Conservation (phyloP, 2,888 invertebrate species). For the Drosophila kanekoi region DNA sequence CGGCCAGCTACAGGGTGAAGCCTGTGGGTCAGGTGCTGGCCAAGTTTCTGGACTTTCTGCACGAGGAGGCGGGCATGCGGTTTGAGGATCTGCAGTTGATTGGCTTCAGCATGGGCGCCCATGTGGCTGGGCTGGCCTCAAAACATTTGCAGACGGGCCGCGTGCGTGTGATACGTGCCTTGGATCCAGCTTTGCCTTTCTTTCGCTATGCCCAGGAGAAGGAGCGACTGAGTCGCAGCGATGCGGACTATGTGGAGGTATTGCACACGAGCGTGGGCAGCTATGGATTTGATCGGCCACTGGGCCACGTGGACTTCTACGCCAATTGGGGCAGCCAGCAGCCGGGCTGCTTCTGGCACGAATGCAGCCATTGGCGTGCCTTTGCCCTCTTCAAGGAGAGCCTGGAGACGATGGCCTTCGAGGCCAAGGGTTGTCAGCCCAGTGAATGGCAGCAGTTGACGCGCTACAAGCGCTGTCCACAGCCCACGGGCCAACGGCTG, state of each 20-base stretch:
- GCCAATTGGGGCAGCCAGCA: conserved; percentile 87
- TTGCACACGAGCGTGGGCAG: conserved; percentile 88
- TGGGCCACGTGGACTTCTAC: conserved; percentile 87
- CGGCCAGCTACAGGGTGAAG: conserved; percentile 82
- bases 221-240: conserved; percentile 86
- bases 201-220: conserved; percentile 76
- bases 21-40: conserved; percentile 87
- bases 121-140: conserved; percentile 87
- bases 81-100: conserved; percentile 81
- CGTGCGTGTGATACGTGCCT: conserved; percentile 84
- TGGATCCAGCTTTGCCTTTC: conserved; percentile 88
- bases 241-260: conserved; percentile 90
- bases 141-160: conserved; percentile 78
- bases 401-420: conserved; percentile 44
- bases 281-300: conserved; percentile 83
- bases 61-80: conserved; percentile 86
- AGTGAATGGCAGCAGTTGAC: conserved; percentile 73
- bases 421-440: conserved; percentile 69
- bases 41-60: conserved; percentile 88
- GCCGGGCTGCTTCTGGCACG: conserved; percentile 86
- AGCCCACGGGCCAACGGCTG: conserved; percentile 48
- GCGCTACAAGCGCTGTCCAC: conserved; percentile 65
- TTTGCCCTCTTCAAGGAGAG: conserved; percentile 79
- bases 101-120: conserved; percentile 88
- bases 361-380: conserved; percentile 83